These are phyloP conservation scores for Ammospiza maritima DNA, from an alignment of 2,797 vertebrate species.

Conservation along the genomic window DNA sequence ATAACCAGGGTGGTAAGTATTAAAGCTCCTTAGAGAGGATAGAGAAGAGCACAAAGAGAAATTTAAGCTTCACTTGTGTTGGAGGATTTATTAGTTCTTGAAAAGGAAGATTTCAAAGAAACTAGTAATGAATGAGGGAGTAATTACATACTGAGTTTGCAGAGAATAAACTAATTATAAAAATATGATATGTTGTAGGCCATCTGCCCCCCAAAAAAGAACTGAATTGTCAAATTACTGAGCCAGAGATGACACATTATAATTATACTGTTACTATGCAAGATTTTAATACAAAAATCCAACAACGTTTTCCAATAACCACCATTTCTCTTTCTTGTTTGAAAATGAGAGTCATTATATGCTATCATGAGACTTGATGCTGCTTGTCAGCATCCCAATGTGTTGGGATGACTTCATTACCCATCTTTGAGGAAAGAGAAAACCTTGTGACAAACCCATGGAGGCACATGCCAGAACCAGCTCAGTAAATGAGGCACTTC, in stretches of 20 bases:
- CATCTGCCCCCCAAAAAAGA: slow-evolving; percentile 34
- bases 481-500: neutral
- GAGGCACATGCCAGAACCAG: neutral
- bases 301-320: slow-evolving; percentile 53
- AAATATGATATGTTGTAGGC: slow-evolving; percentile 60
- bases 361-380: slow-evolving; percentile 38
- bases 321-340: slow-evolving; percentile 48
- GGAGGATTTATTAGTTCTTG: slow-evolving; percentile 57
- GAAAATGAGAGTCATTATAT: slow-evolving; percentile 58
- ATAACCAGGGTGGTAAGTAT: slow-evolving; percentile 12
- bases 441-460: neutral
- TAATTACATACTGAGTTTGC: slow-evolving; percentile 63
- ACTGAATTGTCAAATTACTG: slow-evolving; percentile 59
- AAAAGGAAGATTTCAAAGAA: slow-evolving; percentile 67
- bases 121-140: slow-evolving; percentile 54
- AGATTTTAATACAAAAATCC: slow-evolving; percentile 57
- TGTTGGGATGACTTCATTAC: slow-evolving; percentile 3
- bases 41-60: slow-evolving; percentile 16
- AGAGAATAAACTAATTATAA: slow-evolving; percentile 69
- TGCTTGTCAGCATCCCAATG: slow-evolving; percentile 37
- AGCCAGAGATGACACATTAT: slow-evolving; percentile 58
- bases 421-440: neutral
- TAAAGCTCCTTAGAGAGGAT: slow-evolving; percentile 8
- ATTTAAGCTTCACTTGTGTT: slow-evolving; percentile 43
- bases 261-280: slow-evolving; percentile 63